Conservation (phyloP, 2,797 vertebrate genomes). For the Alouatta caraya region DNA sequence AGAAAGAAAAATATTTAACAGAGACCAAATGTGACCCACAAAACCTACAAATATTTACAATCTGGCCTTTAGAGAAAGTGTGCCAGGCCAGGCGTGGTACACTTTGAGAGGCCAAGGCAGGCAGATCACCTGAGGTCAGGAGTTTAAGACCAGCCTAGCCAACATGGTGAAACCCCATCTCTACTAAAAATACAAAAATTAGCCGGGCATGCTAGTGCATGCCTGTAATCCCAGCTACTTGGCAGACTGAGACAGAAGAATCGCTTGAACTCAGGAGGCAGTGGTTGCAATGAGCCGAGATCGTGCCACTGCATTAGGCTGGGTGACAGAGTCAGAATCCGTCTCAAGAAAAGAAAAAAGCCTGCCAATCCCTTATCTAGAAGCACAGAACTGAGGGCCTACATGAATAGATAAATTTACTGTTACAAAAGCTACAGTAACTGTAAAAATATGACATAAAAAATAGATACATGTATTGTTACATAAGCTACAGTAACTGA, state of each 20-base stretch:
- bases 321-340: background rate
- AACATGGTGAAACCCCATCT: background rate
- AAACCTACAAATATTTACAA: constrained; percentile 47
- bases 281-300: background rate
- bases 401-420: background rate
- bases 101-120: background rate
- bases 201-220: background rate
- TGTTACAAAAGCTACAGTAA: background rate
- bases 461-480: background rate
- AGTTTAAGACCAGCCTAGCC: background rate
- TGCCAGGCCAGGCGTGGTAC: background rate
- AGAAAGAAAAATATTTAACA: background rate
- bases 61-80: background rate
- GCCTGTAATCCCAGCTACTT: background rate
- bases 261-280: background rate
- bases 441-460: background rate
- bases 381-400: background rate
- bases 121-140: background rate
- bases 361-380: background rate
- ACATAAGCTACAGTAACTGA: background rate
- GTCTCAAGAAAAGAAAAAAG: background rate
- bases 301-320: background rate
- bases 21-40: background rate
- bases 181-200: background rate
- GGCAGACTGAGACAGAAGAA: background rate